Evolutionary conservation across 2,797 vertebrate genomes (phyloP).

Genomic region (Pampus argenteus): DNA sequence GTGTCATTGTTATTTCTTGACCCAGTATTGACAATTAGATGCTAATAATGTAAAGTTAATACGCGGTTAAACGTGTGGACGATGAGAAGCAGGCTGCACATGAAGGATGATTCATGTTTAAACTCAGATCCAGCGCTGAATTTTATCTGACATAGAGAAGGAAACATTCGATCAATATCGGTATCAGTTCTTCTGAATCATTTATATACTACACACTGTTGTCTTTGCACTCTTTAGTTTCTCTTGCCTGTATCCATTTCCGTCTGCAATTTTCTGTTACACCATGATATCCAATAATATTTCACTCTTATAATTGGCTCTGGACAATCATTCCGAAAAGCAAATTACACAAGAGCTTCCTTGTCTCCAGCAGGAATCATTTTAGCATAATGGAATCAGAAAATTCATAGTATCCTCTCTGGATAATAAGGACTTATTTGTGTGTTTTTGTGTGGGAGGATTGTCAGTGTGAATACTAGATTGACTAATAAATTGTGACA

Average conservation of each 20-base stretch:
- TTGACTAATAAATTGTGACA: conserved; percentile 77
- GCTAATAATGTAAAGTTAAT: conserved; percentile 5
- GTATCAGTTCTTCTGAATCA: conserved; percentile 52
- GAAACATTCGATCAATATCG: conserved; percentile 57
- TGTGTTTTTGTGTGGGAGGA: conserved; percentile 58
- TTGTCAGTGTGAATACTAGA: conserved; percentile 54
- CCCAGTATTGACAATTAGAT: neutral
- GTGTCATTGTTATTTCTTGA: conserved; percentile 25
- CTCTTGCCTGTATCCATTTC: conserved; percentile 8
- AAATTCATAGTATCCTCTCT: conserved; percentile 53
- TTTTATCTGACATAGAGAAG: conserved; percentile 18
- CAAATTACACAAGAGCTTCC: conserved; percentile 26
- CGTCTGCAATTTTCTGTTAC: conserved; percentile 25
- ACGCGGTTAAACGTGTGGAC: conserved; percentile 1
- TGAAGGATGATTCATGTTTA: conserved; percentile 21
- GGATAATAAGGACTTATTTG: conserved; percentile 67
- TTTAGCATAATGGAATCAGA: conserved; percentile 53
- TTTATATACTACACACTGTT: conserved; percentile 25
- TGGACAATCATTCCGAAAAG: conserved; percentile 22
- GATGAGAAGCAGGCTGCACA: neutral
- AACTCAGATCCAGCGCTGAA: conserved; percentile 19
- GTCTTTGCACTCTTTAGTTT: conserved; percentile 29
- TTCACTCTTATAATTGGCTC: conserved; percentile 18
- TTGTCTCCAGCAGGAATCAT: conserved; percentile 26
- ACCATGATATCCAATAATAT: conserved; percentile 14